Conservation (phyloP, 2,113 vertebrate species). For the Apaloderma vittatum region DNA sequence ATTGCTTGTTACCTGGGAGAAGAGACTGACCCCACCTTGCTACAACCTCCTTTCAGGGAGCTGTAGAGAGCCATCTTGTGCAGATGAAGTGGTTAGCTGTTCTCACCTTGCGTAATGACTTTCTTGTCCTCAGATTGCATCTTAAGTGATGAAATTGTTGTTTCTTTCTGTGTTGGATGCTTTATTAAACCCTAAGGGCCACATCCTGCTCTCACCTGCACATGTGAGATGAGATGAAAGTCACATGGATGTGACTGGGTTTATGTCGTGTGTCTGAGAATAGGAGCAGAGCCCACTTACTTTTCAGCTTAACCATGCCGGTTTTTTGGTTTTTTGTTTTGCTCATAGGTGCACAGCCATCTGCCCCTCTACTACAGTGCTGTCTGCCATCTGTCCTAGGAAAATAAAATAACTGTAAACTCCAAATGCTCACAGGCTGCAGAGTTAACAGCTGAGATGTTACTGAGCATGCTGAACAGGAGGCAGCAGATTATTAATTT, state of each 20-base stretch:
- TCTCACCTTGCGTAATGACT: background rate
- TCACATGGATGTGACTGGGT: background rate
- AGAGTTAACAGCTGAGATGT: conserved; percentile 54
- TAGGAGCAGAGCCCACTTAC: background rate
- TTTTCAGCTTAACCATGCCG: background rate
- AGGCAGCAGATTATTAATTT: conserved; percentile 10
- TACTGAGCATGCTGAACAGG: conserved; percentile 3
- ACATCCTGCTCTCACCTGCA: background rate
- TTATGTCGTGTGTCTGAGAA: background rate
- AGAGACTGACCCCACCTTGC: too few species aligned
- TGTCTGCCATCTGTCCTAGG: conserved; percentile 64
- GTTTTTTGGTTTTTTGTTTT: background rate
- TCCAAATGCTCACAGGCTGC: conserved; percentile 53
- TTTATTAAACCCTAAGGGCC: background rate
- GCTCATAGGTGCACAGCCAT: conserved; percentile 56
- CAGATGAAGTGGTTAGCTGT: background rate
- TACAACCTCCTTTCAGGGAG: too few species aligned
- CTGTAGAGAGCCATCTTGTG: background rate
- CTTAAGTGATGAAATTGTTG: background rate
- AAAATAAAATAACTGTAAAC: conserved; percentile 61
- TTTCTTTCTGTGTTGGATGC: background rate
- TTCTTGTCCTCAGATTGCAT: background rate
- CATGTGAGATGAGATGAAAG: background rate
- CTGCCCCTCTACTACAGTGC: conserved; percentile 54
- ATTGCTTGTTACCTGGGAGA: too few species aligned